A percentile compares a stretch with the other conserved stretches of the same genome.
Conservation (phyloP, 2,797 vertebrate genomes). For the Labroides dimidiatus region DNA sequence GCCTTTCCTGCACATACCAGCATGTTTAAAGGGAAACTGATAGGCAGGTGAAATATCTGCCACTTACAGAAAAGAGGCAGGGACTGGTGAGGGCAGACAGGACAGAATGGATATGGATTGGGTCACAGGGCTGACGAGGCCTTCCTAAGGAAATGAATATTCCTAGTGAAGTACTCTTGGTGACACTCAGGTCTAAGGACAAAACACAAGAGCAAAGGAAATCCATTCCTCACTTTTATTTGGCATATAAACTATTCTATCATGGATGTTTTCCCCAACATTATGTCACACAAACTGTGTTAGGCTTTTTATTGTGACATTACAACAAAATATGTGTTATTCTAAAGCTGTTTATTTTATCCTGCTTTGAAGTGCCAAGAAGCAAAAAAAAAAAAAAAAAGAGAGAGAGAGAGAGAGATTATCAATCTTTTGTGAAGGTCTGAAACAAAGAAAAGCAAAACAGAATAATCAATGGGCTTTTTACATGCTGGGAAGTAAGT, state of each 20-base stretch:
- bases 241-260: conserved; percentile 53
- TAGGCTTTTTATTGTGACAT: conserved; percentile 47
- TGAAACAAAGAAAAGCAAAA: conserved; percentile 29
- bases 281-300: conserved; percentile 33
- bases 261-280: conserved; percentile 31
- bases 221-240: conserved; percentile 73
- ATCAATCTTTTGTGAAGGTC: conserved; percentile 13
- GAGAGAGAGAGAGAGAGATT: not conserved
- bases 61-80: conserved; percentile 85
- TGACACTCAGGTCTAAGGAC: conserved; percentile 81
- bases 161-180: conserved; percentile 83
- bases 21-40: conserved; percentile 86
- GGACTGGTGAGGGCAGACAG: conserved; percentile 80
- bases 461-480: conserved; percentile 47
- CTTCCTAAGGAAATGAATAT: conserved; percentile 86
- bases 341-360: conserved; percentile 29
- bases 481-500: conserved; percentile 35
- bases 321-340: conserved; percentile 30
- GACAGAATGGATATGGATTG: conserved; percentile 86
- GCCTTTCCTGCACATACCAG: conserved; percentile 86
- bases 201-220: conserved; percentile 73
- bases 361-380: conserved; percentile 24
- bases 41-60: conserved; percentile 86
- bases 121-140: conserved; percentile 85
- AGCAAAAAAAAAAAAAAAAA: conserved; percentile 11